A percentile compares a stretch with the other conserved stretches of the same genome.
These are phyloP conservation scores for Polydesmus complanatus DNA, from an alignment of 2,888 invertebrate species.

Conservation along the genomic window DNA sequence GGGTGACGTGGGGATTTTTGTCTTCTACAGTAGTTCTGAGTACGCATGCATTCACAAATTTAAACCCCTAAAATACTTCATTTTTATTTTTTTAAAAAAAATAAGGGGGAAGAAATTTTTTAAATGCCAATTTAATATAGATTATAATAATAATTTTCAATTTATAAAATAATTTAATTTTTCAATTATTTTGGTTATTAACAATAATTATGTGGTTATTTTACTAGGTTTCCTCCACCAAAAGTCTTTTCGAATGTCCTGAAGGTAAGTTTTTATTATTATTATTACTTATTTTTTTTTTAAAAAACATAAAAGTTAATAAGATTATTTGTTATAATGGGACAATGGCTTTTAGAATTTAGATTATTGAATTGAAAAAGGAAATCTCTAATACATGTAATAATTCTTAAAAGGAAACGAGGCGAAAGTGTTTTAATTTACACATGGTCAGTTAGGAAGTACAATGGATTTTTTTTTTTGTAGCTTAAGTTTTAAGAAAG, in stretches of 20 bases:
- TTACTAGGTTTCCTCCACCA: not conserved
- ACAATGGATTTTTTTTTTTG: not conserved
- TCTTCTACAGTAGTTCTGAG: too few relatives aligned
- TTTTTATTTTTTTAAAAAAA: too few relatives aligned
- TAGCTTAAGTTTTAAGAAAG: not conserved
- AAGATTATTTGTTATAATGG: too few relatives aligned
- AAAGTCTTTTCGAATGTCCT: conserved; percentile 11
- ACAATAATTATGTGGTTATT: too few relatives aligned
- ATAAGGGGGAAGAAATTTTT: too few relatives aligned
- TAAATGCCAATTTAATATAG: too few relatives aligned
- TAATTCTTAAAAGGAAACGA: not conserved
- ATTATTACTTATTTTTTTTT: not conserved
- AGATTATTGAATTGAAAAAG: not conserved
- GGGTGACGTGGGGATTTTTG: too few relatives aligned
- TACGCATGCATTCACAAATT: too few relatives aligned
- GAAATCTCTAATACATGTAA: not conserved
- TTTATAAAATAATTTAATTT: too few relatives aligned
- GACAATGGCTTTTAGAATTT: not conserved
- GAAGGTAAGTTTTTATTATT: conserved; percentile 10
- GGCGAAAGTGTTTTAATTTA: not conserved
- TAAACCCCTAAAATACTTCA: too few relatives aligned
- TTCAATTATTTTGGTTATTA: too few relatives aligned
- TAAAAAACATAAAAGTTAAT: not conserved
- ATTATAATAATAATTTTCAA: too few relatives aligned
- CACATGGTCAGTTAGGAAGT: not conserved